Conservation (phyloP, 2,888 invertebrate genomes). For the Drosophila melanosoma region DNA sequence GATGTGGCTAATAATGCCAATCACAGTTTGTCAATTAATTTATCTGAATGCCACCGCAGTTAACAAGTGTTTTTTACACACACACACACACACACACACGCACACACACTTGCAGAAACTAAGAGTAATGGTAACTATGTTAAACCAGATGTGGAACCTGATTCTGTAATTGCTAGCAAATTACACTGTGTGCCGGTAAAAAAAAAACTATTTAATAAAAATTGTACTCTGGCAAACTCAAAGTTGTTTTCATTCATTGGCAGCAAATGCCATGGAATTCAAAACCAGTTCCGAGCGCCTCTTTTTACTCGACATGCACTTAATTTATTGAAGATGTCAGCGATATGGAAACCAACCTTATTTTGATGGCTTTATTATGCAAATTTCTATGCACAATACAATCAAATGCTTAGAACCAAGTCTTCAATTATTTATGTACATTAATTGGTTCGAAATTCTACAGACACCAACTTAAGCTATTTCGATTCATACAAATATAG, state of each 20-base stretch:
- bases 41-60: constrained; percentile 54
- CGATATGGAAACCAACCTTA: constrained; percentile 32
- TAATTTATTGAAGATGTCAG: constrained; percentile 50
- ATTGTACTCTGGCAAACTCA: constrained; percentile 12
- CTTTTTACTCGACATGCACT: neutral
- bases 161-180: constrained; percentile 69
- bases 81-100: neutral
- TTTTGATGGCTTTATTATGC: constrained; percentile 42
- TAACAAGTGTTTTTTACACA: constrained; percentile 48
- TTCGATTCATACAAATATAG: neutral
- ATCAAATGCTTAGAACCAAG: constrained; percentile 21
- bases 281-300: constrained; percentile 33
- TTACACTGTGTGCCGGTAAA: constrained; percentile 48
- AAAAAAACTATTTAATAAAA: neutral
- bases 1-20: constrained; percentile 65
- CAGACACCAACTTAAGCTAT: neutral
- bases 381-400: constrained; percentile 10
- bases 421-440: neutral
- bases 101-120: neutral
- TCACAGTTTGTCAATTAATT: constrained; percentile 60
- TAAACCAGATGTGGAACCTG: constrained; percentile 52
- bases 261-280: constrained; percentile 14
- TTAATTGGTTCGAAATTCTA: neutral
- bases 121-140: constrained; percentile 50
- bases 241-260: constrained; percentile 44